Conservation (phyloP, 2,888 invertebrate species). For the Polydrusus cervinus region DNA sequence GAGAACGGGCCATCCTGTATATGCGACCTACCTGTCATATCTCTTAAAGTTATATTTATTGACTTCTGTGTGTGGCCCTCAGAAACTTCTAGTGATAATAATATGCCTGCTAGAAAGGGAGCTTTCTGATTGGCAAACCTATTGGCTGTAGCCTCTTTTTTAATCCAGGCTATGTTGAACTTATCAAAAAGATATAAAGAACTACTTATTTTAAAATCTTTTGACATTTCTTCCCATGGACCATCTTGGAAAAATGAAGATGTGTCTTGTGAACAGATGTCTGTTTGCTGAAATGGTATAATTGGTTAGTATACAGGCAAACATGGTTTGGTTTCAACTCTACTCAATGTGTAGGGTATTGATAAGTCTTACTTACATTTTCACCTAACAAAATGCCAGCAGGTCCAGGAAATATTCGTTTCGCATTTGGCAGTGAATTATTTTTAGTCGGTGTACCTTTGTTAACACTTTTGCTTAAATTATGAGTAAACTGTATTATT, state of each 20-base stretch:
- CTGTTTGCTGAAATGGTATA: slow-evolving; percentile 20
- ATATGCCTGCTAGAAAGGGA: slow-evolving; percentile 66
- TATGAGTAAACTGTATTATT: slow-evolving; percentile 11
- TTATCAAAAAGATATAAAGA: slow-evolving; percentile 56
- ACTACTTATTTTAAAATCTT: slow-evolving; percentile 56
- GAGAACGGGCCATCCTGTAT: too few relatives aligned
- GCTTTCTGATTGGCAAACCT: slow-evolving; percentile 62
- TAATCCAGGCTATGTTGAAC: slow-evolving; percentile 66
- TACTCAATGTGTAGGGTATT: too few relatives aligned
- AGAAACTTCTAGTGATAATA: slow-evolving; percentile 61
- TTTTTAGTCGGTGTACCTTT: not conserved
- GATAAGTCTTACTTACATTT: slow-evolving; percentile 4
- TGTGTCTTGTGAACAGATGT: slow-evolving; percentile 62
- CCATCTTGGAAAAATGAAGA: slow-evolving; percentile 59
- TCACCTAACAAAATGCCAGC: slow-evolving; percentile 45
- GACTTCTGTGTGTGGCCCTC: slow-evolving; percentile 58
- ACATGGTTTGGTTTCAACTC: too few relatives aligned
- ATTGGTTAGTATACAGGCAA: too few relatives aligned
- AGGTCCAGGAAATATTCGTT: slow-evolving; percentile 51
- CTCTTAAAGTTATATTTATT: slow-evolving; percentile 63
- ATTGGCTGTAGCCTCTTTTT: slow-evolving; percentile 59
- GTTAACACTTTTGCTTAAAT: not conserved
- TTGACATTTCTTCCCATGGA: slow-evolving; percentile 62
- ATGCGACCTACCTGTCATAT: slow-evolving; percentile 64
- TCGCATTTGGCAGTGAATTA: slow-evolving; percentile 22